Base-by-base conservation (phyloP, 2,888 invertebrate species). In the Criorhina ranunculi region DNA sequence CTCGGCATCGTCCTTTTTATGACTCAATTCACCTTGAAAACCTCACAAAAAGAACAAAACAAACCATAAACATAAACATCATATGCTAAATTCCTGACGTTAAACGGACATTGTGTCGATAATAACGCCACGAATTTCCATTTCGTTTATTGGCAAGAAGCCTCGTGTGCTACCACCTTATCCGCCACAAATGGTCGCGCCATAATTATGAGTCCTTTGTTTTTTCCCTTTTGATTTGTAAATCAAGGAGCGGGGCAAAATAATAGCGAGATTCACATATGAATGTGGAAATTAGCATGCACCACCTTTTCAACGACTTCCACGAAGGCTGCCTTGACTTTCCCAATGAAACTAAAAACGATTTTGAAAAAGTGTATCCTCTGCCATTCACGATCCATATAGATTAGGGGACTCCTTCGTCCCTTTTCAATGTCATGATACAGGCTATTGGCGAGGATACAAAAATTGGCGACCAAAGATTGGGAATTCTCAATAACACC, bases 81-180 rank as follows among this genome's bases (percentile, higher is more conserved):
- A 29, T 35, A 60, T 40, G 60, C 57, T 46, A 69, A 78, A 69
- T 51, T 19, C 42, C 57, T 73, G 69, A 62, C 67, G 42, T 46
- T 64, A 62, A 79, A 73, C 78, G 67, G 79, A 79, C 73, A 83
- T 62, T 49, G 46, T 79, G 83, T 83, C 83, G 79, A 85, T 85
- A 82, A 60, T 78, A 79, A 66, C 35, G 51, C 75, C 75, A 79
- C 57, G 49, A 62, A 69, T 75, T 81, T 76, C 69, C 81, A 79
- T 66, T 69, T 5, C 75, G 35, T 64, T 83, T 64, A 78, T 83
- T 79, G 78, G 67, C 70, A 67, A 57, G 60, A 17, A 42, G 53
- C 40, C 6, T 24, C 33, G 1, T 42, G 11, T 31, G n/a, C 57
- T 17, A 29, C 57, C n/a, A 37, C 55, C 46, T 5, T 42, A 29